Evolutionary conservation across 2,113 vertebrate genomes (phyloP).

Genomic region (Ovis canadensis): DNA sequence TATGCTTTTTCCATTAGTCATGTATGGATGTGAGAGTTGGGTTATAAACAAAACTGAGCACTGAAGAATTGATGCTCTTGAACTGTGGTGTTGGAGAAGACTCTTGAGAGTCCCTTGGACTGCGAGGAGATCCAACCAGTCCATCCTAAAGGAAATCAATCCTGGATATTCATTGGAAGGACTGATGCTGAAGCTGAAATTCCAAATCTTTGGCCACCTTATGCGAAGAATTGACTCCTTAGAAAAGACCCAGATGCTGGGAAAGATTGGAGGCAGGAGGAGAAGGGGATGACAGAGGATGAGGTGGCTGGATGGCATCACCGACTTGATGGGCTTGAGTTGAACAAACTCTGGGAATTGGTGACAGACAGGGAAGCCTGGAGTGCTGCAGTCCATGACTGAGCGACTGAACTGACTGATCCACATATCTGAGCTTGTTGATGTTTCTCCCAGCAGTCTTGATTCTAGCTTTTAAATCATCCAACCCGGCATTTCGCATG

Average conservation of each 20-base stretch:
- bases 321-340: not conserved
- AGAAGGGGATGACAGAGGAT: not conserved
- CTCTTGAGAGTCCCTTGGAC: not conserved
- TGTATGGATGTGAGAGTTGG: not conserved
- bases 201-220: not conserved
- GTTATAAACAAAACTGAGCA: not conserved
- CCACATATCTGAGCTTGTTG: not conserved
- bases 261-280: not conserved
- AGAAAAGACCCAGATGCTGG: not conserved
- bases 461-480: not conserved
- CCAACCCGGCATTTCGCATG: rapidly evolving
- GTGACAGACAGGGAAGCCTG: not conserved
- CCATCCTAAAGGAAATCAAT: not conserved
- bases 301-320: not conserved
- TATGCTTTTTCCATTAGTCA: not conserved
- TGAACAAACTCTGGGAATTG: not conserved
- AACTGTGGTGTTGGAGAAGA: not conserved
- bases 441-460: not conserved
- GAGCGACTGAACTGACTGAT: not conserved
- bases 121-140: not conserved
- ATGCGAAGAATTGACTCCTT: not conserved
- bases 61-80: not conserved
- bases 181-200: not conserved
- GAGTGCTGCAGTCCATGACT: not conserved
- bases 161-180: not conserved